Conservation (phyloP, 2,113 vertebrate species). For the Phycodurus eques region DNA sequence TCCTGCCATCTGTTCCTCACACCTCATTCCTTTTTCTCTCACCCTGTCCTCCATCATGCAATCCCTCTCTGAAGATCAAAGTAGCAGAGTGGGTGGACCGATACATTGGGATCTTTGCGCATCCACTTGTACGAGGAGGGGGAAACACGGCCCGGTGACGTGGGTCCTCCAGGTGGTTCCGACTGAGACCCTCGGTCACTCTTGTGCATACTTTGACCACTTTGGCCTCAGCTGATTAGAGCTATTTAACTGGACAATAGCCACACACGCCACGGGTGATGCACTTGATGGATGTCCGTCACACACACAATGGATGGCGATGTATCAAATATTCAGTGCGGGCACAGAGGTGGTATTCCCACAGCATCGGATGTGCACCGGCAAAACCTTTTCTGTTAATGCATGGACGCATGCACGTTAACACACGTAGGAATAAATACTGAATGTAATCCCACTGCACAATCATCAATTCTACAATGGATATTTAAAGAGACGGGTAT, state of each 20-base stretch:
- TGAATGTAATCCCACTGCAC: constrained; percentile 25
- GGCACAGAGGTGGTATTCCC: constrained; percentile 37
- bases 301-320: constrained; percentile 15
- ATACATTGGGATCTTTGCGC: constrained; percentile 43
- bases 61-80: constrained; percentile 66
- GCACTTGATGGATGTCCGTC: constrained; percentile 42
- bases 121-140: constrained; percentile 24
- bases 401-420: constrained; percentile 20
- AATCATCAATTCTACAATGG: constrained; percentile 25
- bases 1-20: constrained; percentile 75
- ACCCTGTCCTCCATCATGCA: constrained; percentile 68
- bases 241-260: constrained; percentile 41
- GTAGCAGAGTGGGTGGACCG: constrained; percentile 62
- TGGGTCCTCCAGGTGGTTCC: constrained; percentile 23
- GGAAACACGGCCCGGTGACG: constrained; percentile 9
- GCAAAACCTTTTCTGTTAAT: constrained; percentile 37
- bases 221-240: constrained; percentile 7
- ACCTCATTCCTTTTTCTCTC: constrained; percentile 71
- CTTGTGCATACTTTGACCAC: constrained; percentile 17
- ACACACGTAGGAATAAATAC: constrained; percentile 13
- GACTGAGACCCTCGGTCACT: constrained; percentile 15
- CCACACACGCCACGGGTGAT: constrained; percentile 38
- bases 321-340: constrained; percentile 10
- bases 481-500: constrained; percentile 22
- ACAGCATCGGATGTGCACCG: constrained; percentile 31